Base-by-base conservation (phyloP, 2,113 vertebrate species). In the Tylochromis polylepis region DNA sequence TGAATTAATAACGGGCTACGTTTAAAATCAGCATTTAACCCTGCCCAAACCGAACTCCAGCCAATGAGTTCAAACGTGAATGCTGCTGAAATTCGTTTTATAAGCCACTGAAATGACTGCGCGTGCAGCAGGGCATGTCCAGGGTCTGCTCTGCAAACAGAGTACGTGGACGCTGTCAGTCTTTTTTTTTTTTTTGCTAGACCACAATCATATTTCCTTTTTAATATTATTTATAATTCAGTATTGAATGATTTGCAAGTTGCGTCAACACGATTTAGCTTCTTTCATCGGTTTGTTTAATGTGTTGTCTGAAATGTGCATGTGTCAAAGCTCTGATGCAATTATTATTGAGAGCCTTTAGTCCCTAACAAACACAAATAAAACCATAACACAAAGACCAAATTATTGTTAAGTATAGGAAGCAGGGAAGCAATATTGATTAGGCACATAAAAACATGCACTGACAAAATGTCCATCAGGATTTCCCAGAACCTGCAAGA, bases 221-320 rank as follows among this genome's bases (percentile, higher is more conserved):
- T 75, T 49, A 75, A 1, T 18, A 27, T 16, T 49, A 29, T 75
- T 75, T 49, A 27, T 29, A 49, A 20, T 12, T 55, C 49, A 0
- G 15, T 29, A 8, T 51, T 16, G 7, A 49, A 29, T 0, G 0
- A 49, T 29, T 75, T 75, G 38, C 38, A 0, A 46, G 0, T 70
- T 43, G 2, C 22, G 18, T 46, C 67, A 27, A 49, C 22, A 18
- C 16, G 46, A 20, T 51, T 51, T 8, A 51, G 49, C 49, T 20
- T 51, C 8, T 51, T 51, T 43, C 41, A 43, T 43, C 8, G 0
- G 65, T 70, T 1, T 43, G 65, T 70, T 43, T 20, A 24, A 75
- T 29, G 16, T 49, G 41, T 46, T 5, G 22, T 29, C 41, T 49
- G 67, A 75, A 75, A 16, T 2, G 18, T 31, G 67, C 51, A 7